Evolutionary conservation across 2,888 invertebrate species (phyloP), one percentile per base, ranked within the genome.

Genomic region (Cheilosia impressa): DNA sequence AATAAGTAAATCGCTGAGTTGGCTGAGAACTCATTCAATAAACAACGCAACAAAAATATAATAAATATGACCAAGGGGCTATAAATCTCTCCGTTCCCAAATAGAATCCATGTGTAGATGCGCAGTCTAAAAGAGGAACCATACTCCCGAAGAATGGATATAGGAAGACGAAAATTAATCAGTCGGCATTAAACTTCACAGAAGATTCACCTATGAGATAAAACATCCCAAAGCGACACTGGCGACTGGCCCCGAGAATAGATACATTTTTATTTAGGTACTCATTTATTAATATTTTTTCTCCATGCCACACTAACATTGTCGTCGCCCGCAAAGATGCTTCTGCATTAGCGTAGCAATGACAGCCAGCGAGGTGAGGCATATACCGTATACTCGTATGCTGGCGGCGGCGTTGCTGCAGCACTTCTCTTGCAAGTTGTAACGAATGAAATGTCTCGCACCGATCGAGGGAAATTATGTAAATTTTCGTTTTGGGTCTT

Each of bases 171-270:
- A 38, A 73, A 80, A 84, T 85, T 76, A 85, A 80, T 85, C 85
- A 80, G 80, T 62, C 80, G 80, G 85, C 72, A 80, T 85, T 71
- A 80, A 76, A 85, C 71, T 75, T 76, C 71, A 80, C 53, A 72
- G 66, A 76, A 80, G 80, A 85, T 85, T 72, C 80, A 85, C 85
- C 80, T 85, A 80, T 52, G 50, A 80, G 80, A 85, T 85, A 85
- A 84, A 75, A 69, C 53, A 71, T 66, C 71, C 84, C 22, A 47
- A 77, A 63, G 55, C 19, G 52, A 71, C 69, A 79, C 79, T 71
- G 22, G 31, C 31, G 65, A 79, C 79, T 71, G 22, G 31, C 31
- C 22, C 17, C 47, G 69, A 79, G 79, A 80, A 84, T 80, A 85
- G 34, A 34, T 45, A 45, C 45, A 45, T 58, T 84, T 82, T 84